A percentile compares a stretch with the other conserved stretches of the same genome.
These are phyloP conservation scores for Entomobrya multifasciata DNA, from an alignment of 2,888 invertebrate species.

Conservation along the genomic window DNA sequence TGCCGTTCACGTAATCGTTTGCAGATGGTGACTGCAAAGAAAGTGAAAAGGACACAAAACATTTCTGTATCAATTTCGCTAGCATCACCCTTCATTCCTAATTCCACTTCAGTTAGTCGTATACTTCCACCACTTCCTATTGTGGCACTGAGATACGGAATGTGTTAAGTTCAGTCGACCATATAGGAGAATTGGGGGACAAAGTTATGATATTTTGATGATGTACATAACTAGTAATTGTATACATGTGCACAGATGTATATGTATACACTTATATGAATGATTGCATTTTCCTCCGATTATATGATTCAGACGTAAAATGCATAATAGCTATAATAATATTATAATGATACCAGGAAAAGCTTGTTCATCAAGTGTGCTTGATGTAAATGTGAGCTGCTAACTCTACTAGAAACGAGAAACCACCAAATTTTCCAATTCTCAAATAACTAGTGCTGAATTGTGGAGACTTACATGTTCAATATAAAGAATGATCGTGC, in stretches of 20 bases:
- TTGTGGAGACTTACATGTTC: background rate
- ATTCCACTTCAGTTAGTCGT: too few relatives aligned
- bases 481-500: slow-evolving; percentile 12
- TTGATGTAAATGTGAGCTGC: too few relatives aligned
- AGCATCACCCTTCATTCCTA: background rate
- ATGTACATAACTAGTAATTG: too few relatives aligned
- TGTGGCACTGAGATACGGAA: background rate
- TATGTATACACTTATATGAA: too few relatives aligned
- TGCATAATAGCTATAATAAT: background rate
- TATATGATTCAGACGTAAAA: background rate
- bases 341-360: background rate
- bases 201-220: background rate
- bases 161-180: slow-evolving; percentile 26
- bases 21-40: slow-evolving; percentile 60
- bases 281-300: background rate
- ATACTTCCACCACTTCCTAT: too few relatives aligned
- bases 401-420: too few relatives aligned
- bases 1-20: slow-evolving; percentile 38
- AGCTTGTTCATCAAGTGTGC: too few relatives aligned
- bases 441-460: background rate
- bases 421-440: background rate
- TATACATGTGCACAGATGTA: too few relatives aligned
- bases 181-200: background rate
- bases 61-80: background rate
- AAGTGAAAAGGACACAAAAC: slow-evolving; percentile 32